Evolutionary conservation across 2,888 invertebrate species (phyloP).

Genomic region (Drosophila ustulata): DNA sequence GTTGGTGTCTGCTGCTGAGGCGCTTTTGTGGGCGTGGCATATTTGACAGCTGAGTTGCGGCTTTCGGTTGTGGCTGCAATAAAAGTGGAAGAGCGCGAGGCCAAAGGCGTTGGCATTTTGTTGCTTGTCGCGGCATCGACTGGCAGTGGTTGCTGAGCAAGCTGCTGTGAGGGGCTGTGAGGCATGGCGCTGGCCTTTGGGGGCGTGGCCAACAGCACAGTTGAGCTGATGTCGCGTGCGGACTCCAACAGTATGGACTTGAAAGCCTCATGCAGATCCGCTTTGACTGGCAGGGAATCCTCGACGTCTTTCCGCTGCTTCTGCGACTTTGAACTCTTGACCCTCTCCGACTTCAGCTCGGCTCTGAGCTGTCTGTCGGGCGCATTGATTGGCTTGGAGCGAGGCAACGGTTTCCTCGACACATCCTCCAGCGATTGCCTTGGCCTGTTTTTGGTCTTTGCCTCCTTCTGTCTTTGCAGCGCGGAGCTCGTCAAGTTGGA

Average conservation of each 20-base stretch:
- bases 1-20: slow-evolving; percentile 20
- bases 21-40: slow-evolving; percentile 40
- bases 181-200: slow-evolving; percentile 6
- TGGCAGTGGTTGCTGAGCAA: slow-evolving; percentile 5
- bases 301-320: background rate
- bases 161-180: slow-evolving; percentile 29
- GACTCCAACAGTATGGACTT: slow-evolving; percentile 34
- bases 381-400: background rate
- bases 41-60: slow-evolving; percentile 18
- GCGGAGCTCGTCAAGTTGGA: slow-evolving; percentile 28
- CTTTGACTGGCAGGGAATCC: background rate
- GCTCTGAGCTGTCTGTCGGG: background rate
- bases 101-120: slow-evolving; percentile 34
- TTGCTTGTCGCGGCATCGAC: background rate
- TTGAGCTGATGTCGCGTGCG: slow-evolving; percentile 35
- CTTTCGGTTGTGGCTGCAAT: slow-evolving; percentile 31
- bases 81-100: slow-evolving; percentile 42
- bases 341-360: background rate
- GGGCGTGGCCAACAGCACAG: slow-evolving; percentile 40
- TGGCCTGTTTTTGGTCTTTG: slow-evolving; percentile 1
- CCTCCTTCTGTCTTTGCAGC: background rate
- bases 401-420: background rate
- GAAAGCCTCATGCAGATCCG: slow-evolving; percentile 11
- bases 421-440: slow-evolving; percentile 4
- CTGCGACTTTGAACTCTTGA: background rate